Evolutionary conservation across 2,113 vertebrate genomes (phyloP).

Genomic region (Hiodon alosoides): DNA sequence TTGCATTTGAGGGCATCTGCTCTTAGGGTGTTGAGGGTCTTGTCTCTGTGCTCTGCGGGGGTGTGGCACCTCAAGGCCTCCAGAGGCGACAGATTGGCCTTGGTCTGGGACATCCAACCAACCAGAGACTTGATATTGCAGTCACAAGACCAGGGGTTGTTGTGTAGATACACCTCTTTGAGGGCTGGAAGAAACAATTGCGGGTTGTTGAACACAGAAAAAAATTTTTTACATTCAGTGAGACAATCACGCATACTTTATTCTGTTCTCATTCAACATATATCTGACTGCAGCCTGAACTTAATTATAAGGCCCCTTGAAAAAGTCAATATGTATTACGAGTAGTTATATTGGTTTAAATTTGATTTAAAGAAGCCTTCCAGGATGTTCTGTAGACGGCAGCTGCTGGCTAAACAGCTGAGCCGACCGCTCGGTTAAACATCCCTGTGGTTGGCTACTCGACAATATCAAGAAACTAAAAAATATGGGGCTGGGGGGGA

Average conservation of each 20-base stretch:
- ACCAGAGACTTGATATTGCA: slow-evolving; percentile 56
- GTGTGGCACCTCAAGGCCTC: slow-evolving; percentile 43
- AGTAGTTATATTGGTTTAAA: no score
- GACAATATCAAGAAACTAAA: no score
- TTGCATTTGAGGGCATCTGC: slow-evolving; percentile 40
- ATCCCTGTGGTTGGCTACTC: no score
- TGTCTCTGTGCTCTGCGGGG: slow-evolving; percentile 49
- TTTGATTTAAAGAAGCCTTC: no score
- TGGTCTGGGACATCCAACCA: slow-evolving; percentile 51
- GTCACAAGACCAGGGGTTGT: slow-evolving; percentile 66
- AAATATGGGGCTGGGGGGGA: no score
- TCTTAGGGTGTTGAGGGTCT: slow-evolving; percentile 47
- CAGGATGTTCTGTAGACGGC: no score
- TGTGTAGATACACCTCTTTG: slow-evolving; percentile 57
- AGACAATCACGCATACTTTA: not conserved
- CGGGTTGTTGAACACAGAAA: no score
- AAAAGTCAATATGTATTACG: not conserved
- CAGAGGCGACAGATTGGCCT: slow-evolving; percentile 40
- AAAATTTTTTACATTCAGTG: no score
- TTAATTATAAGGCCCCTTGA: not conserved
- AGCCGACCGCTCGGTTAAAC: no score
- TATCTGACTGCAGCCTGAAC: not conserved
- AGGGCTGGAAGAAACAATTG: slow-evolving; percentile 42
- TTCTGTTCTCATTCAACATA: not conserved
- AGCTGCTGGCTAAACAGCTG: no score